Base-by-base conservation (phyloP, 1,140 invertebrate genomes). In the Pinna nobilis region DNA sequence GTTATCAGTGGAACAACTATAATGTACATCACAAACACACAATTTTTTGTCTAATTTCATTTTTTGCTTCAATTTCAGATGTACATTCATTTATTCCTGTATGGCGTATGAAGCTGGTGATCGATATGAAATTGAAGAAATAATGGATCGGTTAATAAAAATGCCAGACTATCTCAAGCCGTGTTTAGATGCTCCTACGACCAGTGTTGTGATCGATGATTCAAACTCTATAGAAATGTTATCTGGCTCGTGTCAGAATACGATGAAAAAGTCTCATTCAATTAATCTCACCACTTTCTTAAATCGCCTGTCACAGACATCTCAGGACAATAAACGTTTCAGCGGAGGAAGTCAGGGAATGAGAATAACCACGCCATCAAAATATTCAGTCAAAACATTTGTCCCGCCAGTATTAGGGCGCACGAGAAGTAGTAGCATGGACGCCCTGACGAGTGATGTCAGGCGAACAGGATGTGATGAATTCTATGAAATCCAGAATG, bases 131-230 rank as follows among this genome's bases (percentile, higher is more conserved):
- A 94, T 95, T 0, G 91, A 91, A 0, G 93, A 95, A 86, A 93
- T 97, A 35, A 93, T 95, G 0, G 95, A 95, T 67, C 93, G 94
- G 74, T 89, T 97, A 30, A 93, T 93, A 0, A 93, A 92, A 74
- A 93, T 94, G 86, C 93, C 94, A 6, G 91, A 93, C n/a, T 91
- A 97, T 7, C 88, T 97, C 18, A 89, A 92, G 5, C 95, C 96
- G 0, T 94, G 94, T 82, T 87, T 96, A 3, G 95, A 96, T 82
- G 91, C 93, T 23, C 95, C 95, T 0, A 82, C 92, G 5, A 90
- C 93, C 1, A 93, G 93, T 59, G 92, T 95, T 0, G 92, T 93
- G 79, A 89, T 94, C 51, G 89, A 89, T 55, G 91, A 92, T 67
- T 90, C 90, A 0, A 91, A 91, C 41, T 90, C 92, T 37, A 74